Evolutionary conservation across 2,113 vertebrate species (phyloP).

Genomic region (Ammospiza caudacuta): DNA sequence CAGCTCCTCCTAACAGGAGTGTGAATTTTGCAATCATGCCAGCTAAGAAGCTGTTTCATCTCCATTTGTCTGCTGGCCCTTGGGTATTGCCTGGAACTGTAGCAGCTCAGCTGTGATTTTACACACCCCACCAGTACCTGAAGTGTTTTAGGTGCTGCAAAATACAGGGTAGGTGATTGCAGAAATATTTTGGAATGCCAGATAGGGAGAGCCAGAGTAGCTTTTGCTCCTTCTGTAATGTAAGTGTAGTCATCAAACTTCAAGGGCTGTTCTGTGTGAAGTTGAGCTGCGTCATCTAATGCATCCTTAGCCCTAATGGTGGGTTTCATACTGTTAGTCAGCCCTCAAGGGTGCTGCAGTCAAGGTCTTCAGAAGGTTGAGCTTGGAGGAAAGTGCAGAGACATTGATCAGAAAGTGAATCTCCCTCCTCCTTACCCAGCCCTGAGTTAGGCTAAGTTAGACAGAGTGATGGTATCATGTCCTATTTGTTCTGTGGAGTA

Average conservation of each 20-base stretch:
- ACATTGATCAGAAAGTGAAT: neutral
- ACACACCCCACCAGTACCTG: fast-evolving
- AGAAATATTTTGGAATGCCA: neutral
- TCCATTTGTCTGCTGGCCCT: neutral
- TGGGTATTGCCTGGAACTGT: neutral
- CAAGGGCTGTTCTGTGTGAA: neutral
- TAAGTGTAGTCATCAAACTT: neutral
- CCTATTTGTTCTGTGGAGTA: neutral
- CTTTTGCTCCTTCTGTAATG: neutral
- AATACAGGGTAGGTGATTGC: neutral
- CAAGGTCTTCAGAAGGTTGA: neutral
- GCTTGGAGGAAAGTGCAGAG: neutral
- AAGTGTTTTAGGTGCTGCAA: neutral
- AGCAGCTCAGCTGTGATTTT: neutral
- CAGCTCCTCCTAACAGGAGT: neutral
- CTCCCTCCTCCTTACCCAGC: neutral
- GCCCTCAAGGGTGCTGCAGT: neutral
- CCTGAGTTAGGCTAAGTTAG: too few species aligned
- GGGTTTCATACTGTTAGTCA: neutral
- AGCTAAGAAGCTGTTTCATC: neutral
- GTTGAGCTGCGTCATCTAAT: neutral
- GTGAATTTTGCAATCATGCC: neutral
- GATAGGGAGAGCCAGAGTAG: neutral
- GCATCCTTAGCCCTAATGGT: neutral
- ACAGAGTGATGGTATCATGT: neutral